Conservation (phyloP, 2,113 vertebrate genomes). For the Podilymbus podiceps region DNA sequence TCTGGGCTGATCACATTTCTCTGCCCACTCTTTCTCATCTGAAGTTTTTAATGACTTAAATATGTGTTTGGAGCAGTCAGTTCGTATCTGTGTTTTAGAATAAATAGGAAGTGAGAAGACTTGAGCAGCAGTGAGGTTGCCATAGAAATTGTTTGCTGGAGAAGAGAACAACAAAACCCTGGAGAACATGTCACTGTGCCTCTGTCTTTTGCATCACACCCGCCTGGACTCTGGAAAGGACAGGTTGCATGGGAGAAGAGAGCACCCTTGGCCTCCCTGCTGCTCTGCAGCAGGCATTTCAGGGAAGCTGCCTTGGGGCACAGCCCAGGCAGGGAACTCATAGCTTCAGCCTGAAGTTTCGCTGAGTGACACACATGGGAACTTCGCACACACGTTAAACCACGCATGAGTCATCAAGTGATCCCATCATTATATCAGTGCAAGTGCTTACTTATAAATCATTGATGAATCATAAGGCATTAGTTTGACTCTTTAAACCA, state of each 20-base stretch:
- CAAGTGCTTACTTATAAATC: neutral
- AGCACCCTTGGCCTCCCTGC: neutral
- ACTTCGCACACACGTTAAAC: neutral
- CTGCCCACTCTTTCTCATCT: neutral
- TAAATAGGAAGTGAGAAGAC: slow-evolving; percentile 35
- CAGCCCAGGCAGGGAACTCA: rapidly evolving
- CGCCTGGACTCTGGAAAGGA: neutral
- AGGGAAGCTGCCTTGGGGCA: neutral
- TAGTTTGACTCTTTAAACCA: neutral
- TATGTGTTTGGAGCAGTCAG: neutral
- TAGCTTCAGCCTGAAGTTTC: neutral
- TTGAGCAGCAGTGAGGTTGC: slow-evolving; percentile 41
- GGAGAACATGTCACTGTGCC: neutral
- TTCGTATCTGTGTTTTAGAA: slow-evolving; percentile 28
- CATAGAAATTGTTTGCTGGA: slow-evolving; percentile 55
- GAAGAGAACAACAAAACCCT: neutral
- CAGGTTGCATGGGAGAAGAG: neutral
- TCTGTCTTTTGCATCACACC: neutral
- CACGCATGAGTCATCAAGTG: neutral
- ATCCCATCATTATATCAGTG: neutral
- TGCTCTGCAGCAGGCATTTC: neutral
- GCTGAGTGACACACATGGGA: neutral
- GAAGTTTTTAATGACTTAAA: slow-evolving; percentile 1
- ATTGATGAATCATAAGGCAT: slow-evolving; percentile 14
- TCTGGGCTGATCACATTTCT: neutral